Conservation (phyloP, 2,888 invertebrate species). For the Ophion ventricosus region DNA sequence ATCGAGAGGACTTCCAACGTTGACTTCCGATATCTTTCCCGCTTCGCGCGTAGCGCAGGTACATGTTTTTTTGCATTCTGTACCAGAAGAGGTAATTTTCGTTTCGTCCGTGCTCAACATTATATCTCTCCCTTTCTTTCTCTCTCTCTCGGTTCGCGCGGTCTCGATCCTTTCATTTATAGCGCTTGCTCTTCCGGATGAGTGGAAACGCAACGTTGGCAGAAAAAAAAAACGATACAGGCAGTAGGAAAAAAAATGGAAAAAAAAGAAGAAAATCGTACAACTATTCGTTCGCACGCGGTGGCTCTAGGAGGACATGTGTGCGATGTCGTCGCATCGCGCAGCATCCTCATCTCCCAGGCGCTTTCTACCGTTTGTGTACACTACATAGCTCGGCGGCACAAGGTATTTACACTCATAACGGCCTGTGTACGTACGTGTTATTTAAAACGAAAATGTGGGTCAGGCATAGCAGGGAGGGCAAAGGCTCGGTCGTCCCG, state of each 20-base stretch:
- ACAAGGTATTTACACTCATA: slow-evolving; percentile 48
- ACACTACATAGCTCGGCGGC: slow-evolving; percentile 14
- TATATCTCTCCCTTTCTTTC: neutral
- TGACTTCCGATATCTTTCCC: too few species aligned
- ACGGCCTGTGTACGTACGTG: slow-evolving; percentile 62
- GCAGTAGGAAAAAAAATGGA: slow-evolving; percentile 8
- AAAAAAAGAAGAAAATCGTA: slow-evolving; percentile 31
- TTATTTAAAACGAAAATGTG: slow-evolving; percentile 77
- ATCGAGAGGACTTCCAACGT: too few species aligned
- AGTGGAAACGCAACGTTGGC: slow-evolving; percentile 23
- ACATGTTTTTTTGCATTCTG: neutral
- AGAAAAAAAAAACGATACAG: slow-evolving; percentile 21
- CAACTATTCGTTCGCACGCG: slow-evolving; percentile 37
- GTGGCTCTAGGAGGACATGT: slow-evolving; percentile 30
- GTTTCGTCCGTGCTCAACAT: neutral
- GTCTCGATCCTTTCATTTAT: slow-evolving; percentile 35
- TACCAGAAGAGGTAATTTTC: too few species aligned
- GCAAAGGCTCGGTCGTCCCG: slow-evolving; percentile 39
- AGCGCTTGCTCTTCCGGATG: slow-evolving; percentile 40
- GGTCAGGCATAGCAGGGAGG: slow-evolving; percentile 70
- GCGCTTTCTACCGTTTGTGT: slow-evolving; percentile 20
- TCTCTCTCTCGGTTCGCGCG: neutral
- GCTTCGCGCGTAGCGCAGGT: too few species aligned
- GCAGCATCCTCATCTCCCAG: slow-evolving; percentile 27
- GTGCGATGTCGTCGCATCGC: slow-evolving; percentile 31